phyloP scores from a whole-genome alignment of 2,888 invertebrate genomes.

The Salpingus planirostris region DNA sequence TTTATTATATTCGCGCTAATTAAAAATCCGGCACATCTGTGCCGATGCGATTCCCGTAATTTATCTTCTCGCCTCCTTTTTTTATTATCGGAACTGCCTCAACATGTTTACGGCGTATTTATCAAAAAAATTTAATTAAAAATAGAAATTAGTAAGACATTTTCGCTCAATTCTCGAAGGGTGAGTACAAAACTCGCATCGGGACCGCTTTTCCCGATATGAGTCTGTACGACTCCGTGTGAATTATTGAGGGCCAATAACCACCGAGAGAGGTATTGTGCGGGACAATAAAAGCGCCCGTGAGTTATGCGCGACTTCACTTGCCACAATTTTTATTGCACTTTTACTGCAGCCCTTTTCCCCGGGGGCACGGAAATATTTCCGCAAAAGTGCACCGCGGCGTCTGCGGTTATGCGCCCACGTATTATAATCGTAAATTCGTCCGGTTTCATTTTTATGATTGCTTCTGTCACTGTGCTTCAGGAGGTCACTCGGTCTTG shows the following conservation, averaged over 20 bases:
- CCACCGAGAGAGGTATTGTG: slow-evolving; percentile 23
- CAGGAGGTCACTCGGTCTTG: too few relatives aligned
- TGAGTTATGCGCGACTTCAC: slow-evolving; percentile 9
- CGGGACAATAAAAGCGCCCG: slow-evolving; percentile 30
- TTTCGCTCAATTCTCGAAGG: too few relatives aligned
- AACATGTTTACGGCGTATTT: background rate
- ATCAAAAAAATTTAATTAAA: too few relatives aligned
- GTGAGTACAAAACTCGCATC: too few relatives aligned
- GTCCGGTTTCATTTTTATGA: too few relatives aligned
- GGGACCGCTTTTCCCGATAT: slow-evolving; percentile 11
- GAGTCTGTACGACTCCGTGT: slow-evolving; percentile 10
- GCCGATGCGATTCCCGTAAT: slow-evolving; percentile 6
- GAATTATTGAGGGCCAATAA: slow-evolving; percentile 17
- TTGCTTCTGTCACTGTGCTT: too few relatives aligned
- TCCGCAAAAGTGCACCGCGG: too few relatives aligned
- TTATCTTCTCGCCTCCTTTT: background rate
- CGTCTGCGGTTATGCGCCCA: too few relatives aligned
- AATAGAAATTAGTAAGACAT: too few relatives aligned
- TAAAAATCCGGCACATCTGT: slow-evolving; percentile 36
- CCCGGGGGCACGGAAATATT: too few relatives aligned
- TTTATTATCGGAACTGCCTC: background rate
- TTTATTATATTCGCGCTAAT: slow-evolving; percentile 36
- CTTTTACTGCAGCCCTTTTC: too few relatives aligned
- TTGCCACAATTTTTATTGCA: slow-evolving; percentile 1
- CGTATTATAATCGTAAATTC: too few relatives aligned